Percentiles rank a stretch among this genome's conserved stretches.
These are phyloP conservation scores for Steatocranus sp. DNA, from an alignment of 2,797 vertebrate genomes.

Conservation along the genomic window DNA sequence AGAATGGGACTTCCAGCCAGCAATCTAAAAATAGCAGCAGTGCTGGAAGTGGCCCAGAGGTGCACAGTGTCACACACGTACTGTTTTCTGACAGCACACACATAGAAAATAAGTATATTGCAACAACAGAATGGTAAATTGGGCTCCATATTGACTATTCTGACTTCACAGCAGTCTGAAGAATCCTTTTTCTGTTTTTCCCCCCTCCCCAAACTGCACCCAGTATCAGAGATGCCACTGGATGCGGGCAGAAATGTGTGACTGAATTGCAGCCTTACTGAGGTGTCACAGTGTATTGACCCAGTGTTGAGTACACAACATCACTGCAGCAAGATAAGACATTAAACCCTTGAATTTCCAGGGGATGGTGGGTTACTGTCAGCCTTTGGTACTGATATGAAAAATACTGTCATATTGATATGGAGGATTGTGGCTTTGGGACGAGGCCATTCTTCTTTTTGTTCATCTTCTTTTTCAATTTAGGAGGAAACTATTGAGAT, in stretches of 20 bases:
- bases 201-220: not conserved
- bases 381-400: not conserved
- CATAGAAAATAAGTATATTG: not conserved
- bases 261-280: not conserved
- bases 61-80: accelerated
- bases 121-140: not conserved
- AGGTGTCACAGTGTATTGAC: not conserved
- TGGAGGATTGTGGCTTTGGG: not conserved
- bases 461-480: not conserved
- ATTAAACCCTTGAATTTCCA: not conserved
- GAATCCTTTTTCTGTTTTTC: not conserved
- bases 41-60: not conserved
- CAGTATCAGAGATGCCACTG: not conserved
- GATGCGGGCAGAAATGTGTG: not conserved
- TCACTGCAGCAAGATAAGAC: not conserved
- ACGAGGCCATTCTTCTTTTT: not conserved
- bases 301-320: not conserved
- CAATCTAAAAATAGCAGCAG: not conserved
- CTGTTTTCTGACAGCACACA: not conserved
- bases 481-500: not conserved
- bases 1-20: not conserved
- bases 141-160: not conserved
- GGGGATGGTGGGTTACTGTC: not conserved
- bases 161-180: not conserved
- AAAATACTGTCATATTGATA: not conserved